Evolutionary conservation across 2,888 invertebrate genomes (phyloP).

Genomic region (Hipparchia semele): DNA sequence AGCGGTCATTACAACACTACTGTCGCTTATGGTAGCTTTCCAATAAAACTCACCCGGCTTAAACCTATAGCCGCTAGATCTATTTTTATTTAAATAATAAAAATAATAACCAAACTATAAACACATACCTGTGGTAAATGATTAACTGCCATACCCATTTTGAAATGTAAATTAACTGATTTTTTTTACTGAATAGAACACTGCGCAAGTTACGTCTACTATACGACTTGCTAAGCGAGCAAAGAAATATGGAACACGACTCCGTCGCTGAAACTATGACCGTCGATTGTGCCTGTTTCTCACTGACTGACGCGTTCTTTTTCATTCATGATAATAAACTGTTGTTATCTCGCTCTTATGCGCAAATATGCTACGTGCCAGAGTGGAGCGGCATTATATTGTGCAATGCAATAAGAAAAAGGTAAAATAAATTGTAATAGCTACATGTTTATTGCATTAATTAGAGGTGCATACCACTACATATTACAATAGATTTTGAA

Average conservation of each 20-base stretch:
- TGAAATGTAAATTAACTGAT: constrained; percentile 47
- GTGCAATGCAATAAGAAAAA: constrained; percentile 32
- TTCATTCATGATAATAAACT: constrained; percentile 76
- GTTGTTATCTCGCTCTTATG: constrained; percentile 64
- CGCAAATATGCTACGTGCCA: constrained; percentile 41
- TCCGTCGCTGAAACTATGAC: constrained; percentile 51
- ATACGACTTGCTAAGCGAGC: constrained; percentile 72
- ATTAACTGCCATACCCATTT: constrained; percentile 77
- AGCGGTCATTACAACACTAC: constrained; percentile 80
- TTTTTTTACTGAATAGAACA: constrained; percentile 49
- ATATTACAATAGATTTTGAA: constrained; percentile 18
- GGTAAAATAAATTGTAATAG: constrained; percentile 19
- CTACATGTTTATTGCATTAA: neutral
- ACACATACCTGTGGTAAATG: constrained; percentile 73
- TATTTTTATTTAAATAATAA: constrained; percentile 42
- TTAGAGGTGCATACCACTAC: neutral
- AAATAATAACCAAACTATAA: constrained; percentile 23
- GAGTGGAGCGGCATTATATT: constrained; percentile 44
- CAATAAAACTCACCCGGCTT: constrained; percentile 67
- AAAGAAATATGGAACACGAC: constrained; percentile 69
- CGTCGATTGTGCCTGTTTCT: constrained; percentile 54
- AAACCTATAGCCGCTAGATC: constrained; percentile 44
- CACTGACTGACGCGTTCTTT: constrained; percentile 62
- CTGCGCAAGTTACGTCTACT: constrained; percentile 51
- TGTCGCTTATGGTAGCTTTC: constrained; percentile 68